Evolutionary conservation across 2,888 invertebrate species (phyloP).

Genomic region (Eilema depressum): DNA sequence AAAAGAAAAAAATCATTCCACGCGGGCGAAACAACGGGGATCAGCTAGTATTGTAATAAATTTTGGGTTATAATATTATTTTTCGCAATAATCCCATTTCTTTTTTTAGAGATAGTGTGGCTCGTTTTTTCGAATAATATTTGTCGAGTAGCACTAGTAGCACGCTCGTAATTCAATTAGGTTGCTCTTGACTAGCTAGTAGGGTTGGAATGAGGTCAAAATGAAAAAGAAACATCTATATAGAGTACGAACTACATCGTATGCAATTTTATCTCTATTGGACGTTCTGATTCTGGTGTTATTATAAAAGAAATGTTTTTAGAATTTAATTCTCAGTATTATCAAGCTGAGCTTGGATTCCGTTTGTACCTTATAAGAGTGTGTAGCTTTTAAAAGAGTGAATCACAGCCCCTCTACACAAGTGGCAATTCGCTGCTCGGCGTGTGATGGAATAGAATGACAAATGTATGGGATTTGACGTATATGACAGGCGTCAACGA

Average conservation of each 20-base stretch:
- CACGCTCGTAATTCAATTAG: not conserved
- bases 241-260: not conserved
- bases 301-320: not conserved
- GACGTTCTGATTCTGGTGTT: not conserved
- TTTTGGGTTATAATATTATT: not conserved
- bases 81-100: not conserved
- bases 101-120: not conserved
- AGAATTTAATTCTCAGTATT: too few species aligned
- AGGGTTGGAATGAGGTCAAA: not conserved
- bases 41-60: not conserved
- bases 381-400: too few species aligned
- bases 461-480: too few species aligned
- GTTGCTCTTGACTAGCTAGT: not conserved
- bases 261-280: not conserved
- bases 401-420: too few species aligned
- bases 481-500: too few species aligned
- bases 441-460: too few species aligned
- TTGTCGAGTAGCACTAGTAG: not conserved
- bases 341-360: too few species aligned
- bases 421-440: too few species aligned
- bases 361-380: too few species aligned
- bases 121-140: not conserved
- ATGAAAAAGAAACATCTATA: not conserved
- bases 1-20: too few species aligned
- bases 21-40: too few species aligned